phyloP scores from a whole-genome alignment of 1,140 invertebrate genomes.

The Metaphire vulgaris region DNA sequence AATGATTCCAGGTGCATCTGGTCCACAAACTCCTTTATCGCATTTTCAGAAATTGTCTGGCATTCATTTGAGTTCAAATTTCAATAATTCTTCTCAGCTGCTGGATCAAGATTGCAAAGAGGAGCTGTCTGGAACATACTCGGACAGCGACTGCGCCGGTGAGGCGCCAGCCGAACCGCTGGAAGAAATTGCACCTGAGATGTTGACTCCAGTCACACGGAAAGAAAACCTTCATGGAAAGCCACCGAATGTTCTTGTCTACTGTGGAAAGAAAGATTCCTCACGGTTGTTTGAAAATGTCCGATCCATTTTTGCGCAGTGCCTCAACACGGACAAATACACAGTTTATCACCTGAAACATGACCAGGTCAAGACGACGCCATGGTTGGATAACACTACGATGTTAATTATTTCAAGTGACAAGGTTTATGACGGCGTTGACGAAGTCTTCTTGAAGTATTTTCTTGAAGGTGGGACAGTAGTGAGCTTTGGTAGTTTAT shows the following conservation, averaged over 20 bases:
- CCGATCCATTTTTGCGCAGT: conserved; percentile 60
- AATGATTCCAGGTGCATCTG: not conserved
- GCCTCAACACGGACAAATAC: conserved; percentile 68
- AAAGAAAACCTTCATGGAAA: conserved; percentile 41
- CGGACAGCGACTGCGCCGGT: conserved; percentile 16
- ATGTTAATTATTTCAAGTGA: conserved; percentile 69
- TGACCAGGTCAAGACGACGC: conserved; percentile 58
- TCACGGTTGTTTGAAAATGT: conserved; percentile 64
- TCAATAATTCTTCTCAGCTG: too few species aligned
- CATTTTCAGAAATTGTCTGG: too few species aligned
- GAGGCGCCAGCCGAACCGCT: conserved; percentile 9
- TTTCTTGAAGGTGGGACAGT: conserved; percentile 66
- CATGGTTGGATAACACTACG: conserved; percentile 66
- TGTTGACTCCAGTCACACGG: conserved; percentile 1
- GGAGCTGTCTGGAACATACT: not conserved
- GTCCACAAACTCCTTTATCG: conserved; percentile 16
- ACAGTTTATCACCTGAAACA: conserved; percentile 65
- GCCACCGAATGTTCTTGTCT: conserved; percentile 74
- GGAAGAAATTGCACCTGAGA: not conserved
- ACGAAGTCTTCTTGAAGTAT: conserved; percentile 64
- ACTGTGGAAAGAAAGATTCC: conserved; percentile 63
- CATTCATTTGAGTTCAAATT: too few species aligned
- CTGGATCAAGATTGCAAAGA: not conserved
- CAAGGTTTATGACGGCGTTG: conserved; percentile 60
- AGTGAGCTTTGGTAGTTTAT: conserved; percentile 65